phyloP scores from a whole-genome alignment of 2,113 vertebrate species.

The Bungarus multicinctus region DNA sequence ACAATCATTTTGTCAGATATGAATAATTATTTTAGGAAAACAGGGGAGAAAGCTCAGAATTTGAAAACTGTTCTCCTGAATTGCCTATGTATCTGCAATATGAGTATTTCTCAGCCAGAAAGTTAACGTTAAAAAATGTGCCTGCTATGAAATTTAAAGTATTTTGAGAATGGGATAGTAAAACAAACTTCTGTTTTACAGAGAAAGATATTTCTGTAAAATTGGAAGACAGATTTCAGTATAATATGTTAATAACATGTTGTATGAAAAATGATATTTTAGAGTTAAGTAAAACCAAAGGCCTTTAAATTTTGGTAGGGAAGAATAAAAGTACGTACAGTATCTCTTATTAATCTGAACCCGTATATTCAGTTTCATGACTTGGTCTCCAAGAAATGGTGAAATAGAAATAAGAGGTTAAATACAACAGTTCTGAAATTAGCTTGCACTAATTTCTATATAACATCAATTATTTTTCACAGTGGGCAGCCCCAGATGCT shows the following conservation, averaged over 20 bases:
- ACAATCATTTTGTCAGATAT: background rate
- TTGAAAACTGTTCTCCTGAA: background rate
- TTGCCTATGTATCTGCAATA: background rate
- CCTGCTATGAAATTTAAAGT: background rate
- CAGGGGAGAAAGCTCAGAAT: background rate
- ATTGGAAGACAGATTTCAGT: background rate
- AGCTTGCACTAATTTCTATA: background rate
- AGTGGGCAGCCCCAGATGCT: background rate
- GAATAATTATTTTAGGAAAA: background rate
- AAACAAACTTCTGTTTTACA: background rate
- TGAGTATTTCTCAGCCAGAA: accelerated
- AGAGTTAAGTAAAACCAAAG: background rate
- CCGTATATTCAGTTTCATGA: background rate
- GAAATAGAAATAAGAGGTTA: background rate
- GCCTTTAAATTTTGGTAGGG: too few relatives aligned
- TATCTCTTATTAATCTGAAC: background rate
- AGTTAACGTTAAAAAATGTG: background rate
- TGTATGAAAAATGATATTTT: background rate
- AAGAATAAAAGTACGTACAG: background rate
- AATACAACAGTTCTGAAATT: background rate
- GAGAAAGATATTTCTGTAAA: background rate
- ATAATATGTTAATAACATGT: background rate
- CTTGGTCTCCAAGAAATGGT: background rate
- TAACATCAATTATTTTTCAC: background rate
- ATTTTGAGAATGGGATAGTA: background rate